Evolutionary conservation across 2,113 vertebrate genomes (phyloP).

Genomic region (Alethe castanea): DNA sequence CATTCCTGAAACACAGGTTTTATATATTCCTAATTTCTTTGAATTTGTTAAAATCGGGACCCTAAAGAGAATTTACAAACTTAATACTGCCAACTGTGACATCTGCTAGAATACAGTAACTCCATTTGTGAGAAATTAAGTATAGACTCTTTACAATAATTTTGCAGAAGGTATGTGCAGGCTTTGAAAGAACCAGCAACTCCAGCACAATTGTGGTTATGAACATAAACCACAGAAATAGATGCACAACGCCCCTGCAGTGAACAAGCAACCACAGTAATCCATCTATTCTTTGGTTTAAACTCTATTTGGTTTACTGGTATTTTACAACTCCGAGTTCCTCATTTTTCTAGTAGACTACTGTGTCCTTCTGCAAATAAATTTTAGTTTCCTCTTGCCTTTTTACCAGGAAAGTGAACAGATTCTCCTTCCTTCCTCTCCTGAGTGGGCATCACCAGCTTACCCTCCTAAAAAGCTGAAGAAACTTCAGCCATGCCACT

Average conservation of each 20-base stretch:
- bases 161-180: not conserved
- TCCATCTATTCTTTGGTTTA: not conserved
- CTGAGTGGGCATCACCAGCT: not conserved
- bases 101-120: not conserved
- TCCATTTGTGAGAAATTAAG: not conserved
- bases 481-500: not conserved
- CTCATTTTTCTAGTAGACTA: not conserved
- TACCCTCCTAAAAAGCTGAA: not conserved
- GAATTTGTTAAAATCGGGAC: not conserved
- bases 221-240: not conserved
- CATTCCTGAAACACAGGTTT: not conserved
- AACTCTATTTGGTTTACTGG: not conserved
- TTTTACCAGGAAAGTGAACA: not conserved
- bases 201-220: not conserved
- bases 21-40: not conserved
- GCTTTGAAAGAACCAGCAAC: not conserved
- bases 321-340: not conserved
- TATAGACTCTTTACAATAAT: not conserved
- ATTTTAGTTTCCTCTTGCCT: not conserved
- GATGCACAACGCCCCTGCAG: not conserved
- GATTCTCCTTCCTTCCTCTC: not conserved
- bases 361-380: not conserved
- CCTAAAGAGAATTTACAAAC: not conserved
- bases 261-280: not conserved
- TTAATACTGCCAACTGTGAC: not conserved